Base-by-base conservation (phyloP, 2,797 vertebrate genomes). In the Phataginus tricuspis region DNA sequence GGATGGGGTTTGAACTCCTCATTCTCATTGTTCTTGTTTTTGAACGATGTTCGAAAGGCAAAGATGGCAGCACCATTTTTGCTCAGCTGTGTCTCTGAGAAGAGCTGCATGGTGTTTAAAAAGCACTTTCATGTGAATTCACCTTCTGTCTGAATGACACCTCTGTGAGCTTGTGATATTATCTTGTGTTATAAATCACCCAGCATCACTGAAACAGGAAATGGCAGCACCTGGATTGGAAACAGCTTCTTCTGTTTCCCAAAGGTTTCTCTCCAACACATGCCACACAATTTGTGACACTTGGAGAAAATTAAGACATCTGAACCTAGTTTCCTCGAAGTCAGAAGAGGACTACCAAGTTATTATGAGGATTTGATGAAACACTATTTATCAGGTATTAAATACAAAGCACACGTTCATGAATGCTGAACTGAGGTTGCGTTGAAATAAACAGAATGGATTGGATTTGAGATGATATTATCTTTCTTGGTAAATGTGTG, bases 121-220 rank as follows among this genome's bases (percentile, higher is more conserved):
- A 96, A 87, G 51, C 51, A 63, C 55, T 68, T 95, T 61, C 19
- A 2, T 23, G 18, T 87, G 84, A 95, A 84, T 71, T 82, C 34
- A n/a, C 66, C 53, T 84, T 53, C 66, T 68, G 23, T 34, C 63
- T 25, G 8, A 34, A 64, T 55, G 80, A 59, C 8, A 37, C 42
- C 2, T 55, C 25, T 42, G 25, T 84, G 68, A 66, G 34, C 29
- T 51, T 68, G 49, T 10, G 18, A 79, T 57, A 39, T 66, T 63
- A 45, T 68, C 78, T 91, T 27, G 53, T 57, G 59, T 34, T 45
- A 75, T 61, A 86, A 94, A 84, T 80, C 64, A 18, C 13, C 18
- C 2, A 15, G 49, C 1, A 21, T 80, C 23, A 9, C 0, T 21
- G 69, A 64, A 16, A 42, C 34, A 8, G 27, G 16, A 64, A 66